Percentiles rank a stretch among this genome's conserved stretches.
These are phyloP conservation scores for Amaurobius ferox DNA, from an alignment of 2,888 invertebrate genomes.

Conservation along the genomic window DNA sequence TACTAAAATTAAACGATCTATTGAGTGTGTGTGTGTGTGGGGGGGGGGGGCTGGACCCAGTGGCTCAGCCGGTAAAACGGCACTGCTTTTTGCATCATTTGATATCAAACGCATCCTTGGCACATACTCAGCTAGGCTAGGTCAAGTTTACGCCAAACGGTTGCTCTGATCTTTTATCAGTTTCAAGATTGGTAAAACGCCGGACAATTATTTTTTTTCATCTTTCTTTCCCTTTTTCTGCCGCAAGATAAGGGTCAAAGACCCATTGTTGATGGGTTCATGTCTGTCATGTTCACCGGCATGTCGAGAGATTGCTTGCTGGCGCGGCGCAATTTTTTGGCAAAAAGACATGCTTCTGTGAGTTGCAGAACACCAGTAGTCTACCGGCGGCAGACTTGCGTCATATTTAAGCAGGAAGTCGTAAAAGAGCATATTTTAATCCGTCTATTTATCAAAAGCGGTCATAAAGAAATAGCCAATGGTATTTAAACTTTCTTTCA, in stretches of 20 bases:
- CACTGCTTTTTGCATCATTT: background rate
- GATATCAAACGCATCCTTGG: background rate
- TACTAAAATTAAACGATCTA: too few species aligned
- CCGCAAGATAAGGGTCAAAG: slow-evolving; percentile 34
- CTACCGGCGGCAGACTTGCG: background rate
- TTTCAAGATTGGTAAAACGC: background rate
- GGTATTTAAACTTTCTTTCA: too few species aligned
- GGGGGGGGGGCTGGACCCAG: too few species aligned
- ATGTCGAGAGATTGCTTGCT: background rate
- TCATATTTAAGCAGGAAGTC: slow-evolving; percentile 16
- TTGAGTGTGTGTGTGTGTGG: too few species aligned
- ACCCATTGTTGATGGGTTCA: slow-evolving; percentile 23
- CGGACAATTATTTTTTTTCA: background rate
- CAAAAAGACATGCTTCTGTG: background rate
- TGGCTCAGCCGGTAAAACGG: too few species aligned
- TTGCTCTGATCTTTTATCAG: slow-evolving; percentile 4
- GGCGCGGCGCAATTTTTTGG: background rate
- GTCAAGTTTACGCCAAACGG: slow-evolving; percentile 41
- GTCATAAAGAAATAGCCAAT: too few species aligned
- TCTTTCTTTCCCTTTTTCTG: background rate
- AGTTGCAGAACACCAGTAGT: background rate
- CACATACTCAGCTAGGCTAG: background rate
- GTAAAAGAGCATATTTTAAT: slow-evolving; percentile 5
- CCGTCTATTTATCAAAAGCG: background rate
- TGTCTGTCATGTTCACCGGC: background rate